Base-by-base conservation (phyloP, 1,140 invertebrate genomes). In the Hyposmocoma kahamanoa region DNA sequence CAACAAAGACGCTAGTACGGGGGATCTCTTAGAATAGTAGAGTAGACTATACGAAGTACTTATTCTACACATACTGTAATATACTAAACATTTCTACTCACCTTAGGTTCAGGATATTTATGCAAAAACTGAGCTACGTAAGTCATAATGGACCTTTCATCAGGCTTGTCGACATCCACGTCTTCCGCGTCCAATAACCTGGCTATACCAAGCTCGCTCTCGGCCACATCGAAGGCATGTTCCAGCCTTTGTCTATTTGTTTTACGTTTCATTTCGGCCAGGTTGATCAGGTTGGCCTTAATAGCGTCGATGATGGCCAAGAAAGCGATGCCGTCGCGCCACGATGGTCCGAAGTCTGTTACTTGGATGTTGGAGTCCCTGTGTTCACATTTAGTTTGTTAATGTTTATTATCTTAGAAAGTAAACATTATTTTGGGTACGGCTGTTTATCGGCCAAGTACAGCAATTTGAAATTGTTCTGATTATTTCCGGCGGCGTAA, bases 61-160 rank as follows among this genome's bases (percentile, higher is more conserved):
- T 2, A 30, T 9, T 50, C 4, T 34, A 19, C 8, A 39, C 9
- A 18, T 3, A 22, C 13, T 48, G 21, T 1, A 5, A 20, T 32
- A 24, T 3, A 26, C 34, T 26, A 47, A 38, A 5, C n/a, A 11
- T 3, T 44, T 32, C 22, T 42, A 50, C 61, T 64, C 51, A 89
- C 89, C 83, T 90, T 92, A 24, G 93, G 93, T 84, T 96, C 94
- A 15, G 94, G 94, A 84, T 97, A 98, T 86, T 97, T 97, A 77
- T 98, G 96, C 56, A 99, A 88, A 86, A 99, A 99, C 87, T 99
- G 97, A 26, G 98, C 97, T 32, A 99, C 97, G 83, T 99, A 99
- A 21, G 98, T 99, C 97, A 99, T 99, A 56, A 99, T 96, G 22
- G 97, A 99, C 83, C 97, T 96, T 75, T 99, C 98, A 84, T 99